Percentiles rank a stretch among this genome's conserved stretches.
These are phyloP conservation scores for Megalonaias nervosa DNA, from an alignment of 1,140 invertebrate species.

Conservation along the genomic window DNA sequence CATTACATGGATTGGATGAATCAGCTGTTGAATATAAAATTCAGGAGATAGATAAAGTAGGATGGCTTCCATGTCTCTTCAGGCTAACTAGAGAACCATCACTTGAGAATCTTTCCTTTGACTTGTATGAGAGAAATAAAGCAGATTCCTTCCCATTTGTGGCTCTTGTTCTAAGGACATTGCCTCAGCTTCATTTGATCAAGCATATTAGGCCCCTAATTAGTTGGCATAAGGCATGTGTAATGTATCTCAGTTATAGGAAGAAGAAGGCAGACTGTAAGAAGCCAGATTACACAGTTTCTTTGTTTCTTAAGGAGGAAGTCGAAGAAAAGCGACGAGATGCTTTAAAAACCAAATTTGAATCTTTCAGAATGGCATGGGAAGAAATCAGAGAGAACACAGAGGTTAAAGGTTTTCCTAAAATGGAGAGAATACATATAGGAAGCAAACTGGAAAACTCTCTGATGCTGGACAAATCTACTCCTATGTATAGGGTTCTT, in stretches of 20 bases:
- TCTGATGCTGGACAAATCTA: conserved; percentile 6
- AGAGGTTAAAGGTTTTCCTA: not conserved
- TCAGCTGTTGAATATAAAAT: conserved; percentile 3
- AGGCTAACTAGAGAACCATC: conserved; percentile 4
- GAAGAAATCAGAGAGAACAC: not conserved
- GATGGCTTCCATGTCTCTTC: conserved; percentile 5
- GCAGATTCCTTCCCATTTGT: conserved; percentile 4
- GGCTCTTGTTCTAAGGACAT: not conserved
- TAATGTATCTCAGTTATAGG: conserved; percentile 5
- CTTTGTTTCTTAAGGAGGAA: not conserved
- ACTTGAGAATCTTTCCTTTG: conserved; percentile 5
- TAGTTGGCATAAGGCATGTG: conserved; percentile 14
- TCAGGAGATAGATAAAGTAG: conserved; percentile 4
- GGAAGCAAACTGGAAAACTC: conserved; percentile 13
- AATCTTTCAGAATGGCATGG: conserved; percentile 11
- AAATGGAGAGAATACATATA: not conserved
- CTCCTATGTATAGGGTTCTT: conserved; percentile 12
- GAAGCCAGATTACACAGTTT: conserved; percentile 1
- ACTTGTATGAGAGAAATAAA: not conserved
- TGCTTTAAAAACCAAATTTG: conserved; percentile 4
- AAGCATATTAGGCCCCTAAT: conserved; percentile 13
- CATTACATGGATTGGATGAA: conserved; percentile 2
- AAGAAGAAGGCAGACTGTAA: conserved; percentile 13
- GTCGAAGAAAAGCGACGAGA: not conserved
- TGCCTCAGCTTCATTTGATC: not conserved